Percentiles rank a stretch among this genome's conserved stretches.
These are phyloP conservation scores for Jacana jacana DNA, from an alignment of 2,113 vertebrate species.

Conservation along the genomic window DNA sequence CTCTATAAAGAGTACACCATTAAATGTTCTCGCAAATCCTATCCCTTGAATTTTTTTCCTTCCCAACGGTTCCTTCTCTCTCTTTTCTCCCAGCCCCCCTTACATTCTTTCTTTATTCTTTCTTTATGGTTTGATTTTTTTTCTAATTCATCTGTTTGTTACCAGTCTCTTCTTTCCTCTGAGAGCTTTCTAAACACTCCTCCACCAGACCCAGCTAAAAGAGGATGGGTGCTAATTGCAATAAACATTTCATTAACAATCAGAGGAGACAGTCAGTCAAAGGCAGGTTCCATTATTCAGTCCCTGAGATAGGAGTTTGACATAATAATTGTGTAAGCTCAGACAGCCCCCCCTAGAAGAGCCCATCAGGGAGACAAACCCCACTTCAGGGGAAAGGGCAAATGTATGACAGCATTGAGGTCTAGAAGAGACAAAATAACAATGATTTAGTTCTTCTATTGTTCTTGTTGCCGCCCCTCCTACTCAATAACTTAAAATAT, in stretches of 20 bases:
- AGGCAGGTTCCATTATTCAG: neutral
- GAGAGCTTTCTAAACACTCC: neutral
- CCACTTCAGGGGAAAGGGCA: neutral
- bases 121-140: neutral
- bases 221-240: neutral
- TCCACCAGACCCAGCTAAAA: neutral
- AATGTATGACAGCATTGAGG: neutral
- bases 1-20: neutral
- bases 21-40: neutral
- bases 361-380: neutral
- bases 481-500: constrained; percentile 33
- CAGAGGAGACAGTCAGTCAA: neutral
- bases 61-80: neutral
- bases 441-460: constrained; percentile 9
- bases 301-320: constrained; percentile 10
- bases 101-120: neutral
- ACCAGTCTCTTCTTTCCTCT: neutral
- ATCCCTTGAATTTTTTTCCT: neutral
- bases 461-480: neutral
- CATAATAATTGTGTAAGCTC: constrained; percentile 15
- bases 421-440: constrained; percentile 31
- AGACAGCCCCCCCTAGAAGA: neutral
- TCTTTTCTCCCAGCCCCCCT: neutral
- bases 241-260: neutral
- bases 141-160: neutral